phyloP scores from a whole-genome alignment of 1,140 invertebrate genomes.

The Aphelinus certus region DNA sequence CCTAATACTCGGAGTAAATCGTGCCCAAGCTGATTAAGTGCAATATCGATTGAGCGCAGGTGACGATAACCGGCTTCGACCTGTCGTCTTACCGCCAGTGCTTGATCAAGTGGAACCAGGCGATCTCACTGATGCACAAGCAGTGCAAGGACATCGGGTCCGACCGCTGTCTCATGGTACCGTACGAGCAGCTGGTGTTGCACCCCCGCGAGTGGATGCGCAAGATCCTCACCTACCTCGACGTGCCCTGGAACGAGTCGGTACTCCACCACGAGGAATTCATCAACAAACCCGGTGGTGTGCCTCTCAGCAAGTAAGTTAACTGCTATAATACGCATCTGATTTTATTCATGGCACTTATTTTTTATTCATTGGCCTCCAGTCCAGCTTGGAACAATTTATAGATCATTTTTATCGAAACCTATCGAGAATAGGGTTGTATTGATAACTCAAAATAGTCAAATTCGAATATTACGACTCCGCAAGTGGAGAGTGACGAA shows the following conservation, averaged over 20 bases:
- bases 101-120: slow-evolving; percentile 95
- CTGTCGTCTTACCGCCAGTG: slow-evolving; percentile 92
- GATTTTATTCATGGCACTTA: too few relatives aligned
- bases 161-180: slow-evolving; percentile 85
- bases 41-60: slow-evolving; percentile 65
- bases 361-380: too few relatives aligned
- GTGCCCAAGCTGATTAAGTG: not conserved
- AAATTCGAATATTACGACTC: too few relatives aligned
- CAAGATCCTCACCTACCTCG: slow-evolving; percentile 89
- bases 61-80: slow-evolving; percentile 98
- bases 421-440: too few relatives aligned
- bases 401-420: too few relatives aligned
- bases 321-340: too few relatives aligned
- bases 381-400: too few relatives aligned
- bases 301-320: slow-evolving; percentile 89
- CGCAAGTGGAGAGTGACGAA: too few relatives aligned
- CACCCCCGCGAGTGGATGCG: slow-evolving; percentile 92
- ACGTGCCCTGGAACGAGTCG: slow-evolving; percentile 94
- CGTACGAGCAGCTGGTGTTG: slow-evolving; percentile 97
- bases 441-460: too few relatives aligned
- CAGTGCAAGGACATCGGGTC: slow-evolving; percentile 91
- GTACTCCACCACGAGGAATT: slow-evolving; percentile 97
- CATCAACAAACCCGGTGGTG: slow-evolving; percentile 95
- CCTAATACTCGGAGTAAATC: not conserved
- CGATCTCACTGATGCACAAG: slow-evolving; percentile 92